phyloP scores from a whole-genome alignment of 2,888 invertebrate genomes.

The Dromius quadrimaculatus region DNA sequence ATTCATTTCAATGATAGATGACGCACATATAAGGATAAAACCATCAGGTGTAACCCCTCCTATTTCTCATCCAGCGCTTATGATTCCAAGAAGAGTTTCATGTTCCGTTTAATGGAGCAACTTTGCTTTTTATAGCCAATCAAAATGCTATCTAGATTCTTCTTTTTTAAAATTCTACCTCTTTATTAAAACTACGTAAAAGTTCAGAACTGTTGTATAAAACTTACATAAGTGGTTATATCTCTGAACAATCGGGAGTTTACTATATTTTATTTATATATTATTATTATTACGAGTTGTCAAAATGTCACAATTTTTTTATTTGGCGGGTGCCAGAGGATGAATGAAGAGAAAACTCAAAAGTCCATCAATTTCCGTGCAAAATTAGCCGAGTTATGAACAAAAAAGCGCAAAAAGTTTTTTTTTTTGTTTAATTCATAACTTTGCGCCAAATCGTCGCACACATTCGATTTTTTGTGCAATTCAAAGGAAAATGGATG shows the following conservation, averaged over 20 bases:
- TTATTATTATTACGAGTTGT: no score
- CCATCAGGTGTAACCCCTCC: slow-evolving; percentile 19
- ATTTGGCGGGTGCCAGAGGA: no score
- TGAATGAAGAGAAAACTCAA: no score
- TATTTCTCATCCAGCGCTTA: background rate
- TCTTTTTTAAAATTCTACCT: slow-evolving; percentile 40
- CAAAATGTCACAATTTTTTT: no score
- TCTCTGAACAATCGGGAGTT: slow-evolving; percentile 20
- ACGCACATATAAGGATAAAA: slow-evolving; percentile 14
- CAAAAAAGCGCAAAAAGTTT: no score
- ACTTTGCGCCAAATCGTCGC: no score
- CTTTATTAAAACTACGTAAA: slow-evolving; percentile 48
- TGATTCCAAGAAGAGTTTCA: slow-evolving; percentile 27
- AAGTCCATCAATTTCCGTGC: no score
- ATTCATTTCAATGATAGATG: slow-evolving; percentile 48
- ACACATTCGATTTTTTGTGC: no score
- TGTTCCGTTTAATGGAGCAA: slow-evolving; percentile 37
- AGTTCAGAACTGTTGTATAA: slow-evolving; percentile 23
- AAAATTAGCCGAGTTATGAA: no score
- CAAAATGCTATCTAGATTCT: slow-evolving; percentile 30
- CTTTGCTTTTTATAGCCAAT: slow-evolving; percentile 38
- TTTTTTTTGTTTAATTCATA: no score
- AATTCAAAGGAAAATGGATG: no score
- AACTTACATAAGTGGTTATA: slow-evolving; percentile 28
- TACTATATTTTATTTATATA: no score